Evolutionary conservation across 2,113 vertebrate genomes (phyloP), one percentile per base, ranked within the genome.

Genomic region (Campylomormyrus numenius): DNA sequence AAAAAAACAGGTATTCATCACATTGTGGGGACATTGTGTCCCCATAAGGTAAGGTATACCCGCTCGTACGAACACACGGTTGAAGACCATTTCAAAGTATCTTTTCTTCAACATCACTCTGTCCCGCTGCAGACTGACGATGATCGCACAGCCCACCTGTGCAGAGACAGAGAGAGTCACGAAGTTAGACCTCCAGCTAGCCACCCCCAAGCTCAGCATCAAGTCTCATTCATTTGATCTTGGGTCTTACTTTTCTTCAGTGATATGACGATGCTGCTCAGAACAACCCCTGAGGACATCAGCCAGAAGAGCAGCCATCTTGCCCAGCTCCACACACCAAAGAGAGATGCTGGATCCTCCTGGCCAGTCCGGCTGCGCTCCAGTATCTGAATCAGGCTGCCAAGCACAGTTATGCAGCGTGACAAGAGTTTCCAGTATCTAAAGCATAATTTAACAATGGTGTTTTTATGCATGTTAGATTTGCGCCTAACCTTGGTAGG

Each of bases 261-360:
- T 35, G n/a, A 13, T 53, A 53, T 56, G 50, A 87, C 42, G 13
- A 87, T 24, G 50, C 27, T 56, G 49, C 49, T 35, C 50, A 87
- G 50, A 35, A 87, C 13, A 21, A 15, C 31, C 31, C 48, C 85
- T 50, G 85, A 87, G 15, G 49, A 21, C 85, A 87, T 87, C 50
- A 87, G 50, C 85, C 85, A 52, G 19, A 87, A 53, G 3, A 87
- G 13, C 48, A 53, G 49, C 85, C 85, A 87, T 35, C 85, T 87
- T 52, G 50, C n/a, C 27, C 48, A 35, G 46, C 31, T 50, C 85
- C 85, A 87, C 10, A 87, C 3, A 13, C 50, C 50, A 35, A 13
- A 87, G 31, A 39, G 8, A 35, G 49, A 8, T 15, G 5, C 11
- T 19, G 50, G n/a, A 27, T 52, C 27, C 15, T 31, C 27, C 13